A percentile compares a stretch with the other conserved stretches of the same genome.
Evolutionary conservation across 2,888 invertebrate genomes (phyloP).

Genomic region (Lydus trimaculatus): DNA sequence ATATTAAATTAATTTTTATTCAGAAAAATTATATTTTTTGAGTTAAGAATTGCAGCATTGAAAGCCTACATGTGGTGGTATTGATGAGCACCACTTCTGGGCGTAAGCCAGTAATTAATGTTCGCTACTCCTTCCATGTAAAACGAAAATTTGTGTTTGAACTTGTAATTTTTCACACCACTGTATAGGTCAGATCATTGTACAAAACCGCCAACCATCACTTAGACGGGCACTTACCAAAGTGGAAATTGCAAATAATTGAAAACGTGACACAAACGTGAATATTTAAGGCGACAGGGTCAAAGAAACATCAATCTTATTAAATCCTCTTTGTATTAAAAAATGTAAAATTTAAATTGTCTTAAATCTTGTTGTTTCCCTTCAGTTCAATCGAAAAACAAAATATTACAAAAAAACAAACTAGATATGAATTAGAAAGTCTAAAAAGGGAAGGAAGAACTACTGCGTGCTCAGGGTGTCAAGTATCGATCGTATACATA

Average conservation of each 20-base stretch:
- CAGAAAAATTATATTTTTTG: no score
- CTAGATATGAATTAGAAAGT: background rate
- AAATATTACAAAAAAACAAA: no score
- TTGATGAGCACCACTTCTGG: no score
- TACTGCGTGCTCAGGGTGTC: conserved; percentile 31
- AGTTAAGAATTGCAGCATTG: no score
- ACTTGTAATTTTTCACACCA: no score
- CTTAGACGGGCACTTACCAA: background rate
- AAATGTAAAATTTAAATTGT: background rate
- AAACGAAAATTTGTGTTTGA: no score
- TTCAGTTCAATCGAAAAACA: background rate
- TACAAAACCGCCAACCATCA: background rate
- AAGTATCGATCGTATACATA: conserved; percentile 26
- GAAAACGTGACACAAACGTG: conserved; percentile 31
- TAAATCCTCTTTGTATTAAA: background rate
- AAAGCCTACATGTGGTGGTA: no score
- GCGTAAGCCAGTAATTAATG: no score
- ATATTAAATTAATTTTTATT: no score
- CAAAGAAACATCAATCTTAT: background rate
- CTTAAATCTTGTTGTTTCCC: background rate
- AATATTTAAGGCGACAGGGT: conserved; percentile 14
- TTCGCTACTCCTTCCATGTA: no score
- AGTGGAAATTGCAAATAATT: conserved; percentile 25
- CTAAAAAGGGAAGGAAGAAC: conserved; percentile 9
- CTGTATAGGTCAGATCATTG: conserved; percentile 2